Evolutionary conservation across 1,140 invertebrate species (phyloP), one percentile per base, ranked within the genome.

Genomic region (Drosophila pectinifera): DNA sequence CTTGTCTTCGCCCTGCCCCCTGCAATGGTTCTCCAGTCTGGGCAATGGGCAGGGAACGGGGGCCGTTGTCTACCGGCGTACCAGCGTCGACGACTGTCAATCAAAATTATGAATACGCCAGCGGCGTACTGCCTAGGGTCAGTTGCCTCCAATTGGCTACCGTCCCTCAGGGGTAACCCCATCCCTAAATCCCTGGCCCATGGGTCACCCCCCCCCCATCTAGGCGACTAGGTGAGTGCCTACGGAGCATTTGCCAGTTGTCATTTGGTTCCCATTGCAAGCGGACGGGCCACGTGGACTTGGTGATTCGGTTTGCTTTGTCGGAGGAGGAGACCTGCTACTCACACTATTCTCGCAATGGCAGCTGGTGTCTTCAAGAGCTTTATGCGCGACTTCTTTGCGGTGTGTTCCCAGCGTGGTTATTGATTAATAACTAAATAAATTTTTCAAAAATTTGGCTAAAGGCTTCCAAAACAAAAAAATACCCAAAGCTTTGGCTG

Each of bases 351-450:
- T 43, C 22, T 16, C 20, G 39, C 34, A 67, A 89, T 91, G 90
- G 88, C 86, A 4, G 81, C 82, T 55, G 80, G 90, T 22, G 90
- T 83, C 24, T 77, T 92, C 43, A 91, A 75, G 67, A 86, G 76
- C 58, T 89, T 92, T 64, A 80, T 92, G 65, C 84, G 91, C 8
- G 91, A 92, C 36, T 75, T 92, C 36, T 92, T 92, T 91, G 90
- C 91, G 90, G 91, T 92, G 8, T 28, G 18, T 20, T 13, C 11
- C 53, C 22, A 43, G 62, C 14, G 26, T 34, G 41, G 4, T 20
- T 54, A 51, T 61, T 14, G 53, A 51, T 68, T 70, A 22, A 6
- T 14, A 49, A 62, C 45, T 42, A 49, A 48, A 79, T 28, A 81
- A 20, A 64, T 53, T 72, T 73, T 8, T 31, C 5, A 0, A 46